These are phyloP conservation scores for Colinus virginianus DNA, from an alignment of 2,113 vertebrate genomes.

Conservation along the genomic window DNA sequence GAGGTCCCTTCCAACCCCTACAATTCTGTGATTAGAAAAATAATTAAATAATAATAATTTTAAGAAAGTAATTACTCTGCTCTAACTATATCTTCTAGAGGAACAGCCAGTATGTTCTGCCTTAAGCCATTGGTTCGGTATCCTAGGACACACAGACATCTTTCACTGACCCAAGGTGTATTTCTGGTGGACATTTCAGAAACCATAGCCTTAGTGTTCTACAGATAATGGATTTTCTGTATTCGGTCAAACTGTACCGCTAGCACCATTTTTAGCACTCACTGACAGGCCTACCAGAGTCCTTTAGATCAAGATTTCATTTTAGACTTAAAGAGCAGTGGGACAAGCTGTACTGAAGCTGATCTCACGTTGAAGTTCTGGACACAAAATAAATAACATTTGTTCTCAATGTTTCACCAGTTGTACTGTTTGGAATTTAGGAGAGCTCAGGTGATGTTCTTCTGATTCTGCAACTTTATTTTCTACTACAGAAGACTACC, in stretches of 20 bases:
- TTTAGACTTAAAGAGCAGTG: background rate
- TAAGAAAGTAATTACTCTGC: constrained; percentile 24
- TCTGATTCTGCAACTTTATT: background rate
- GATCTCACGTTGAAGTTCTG: background rate
- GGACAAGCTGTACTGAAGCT: background rate
- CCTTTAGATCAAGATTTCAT: background rate
- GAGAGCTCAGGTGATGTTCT: background rate
- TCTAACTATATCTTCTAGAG: constrained; percentile 12
- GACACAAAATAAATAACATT: background rate
- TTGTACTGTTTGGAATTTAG: background rate
- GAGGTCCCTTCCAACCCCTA: too few relatives aligned
- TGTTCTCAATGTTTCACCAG: background rate
- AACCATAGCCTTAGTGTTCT: background rate
- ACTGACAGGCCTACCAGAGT: background rate
- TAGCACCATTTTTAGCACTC: background rate
- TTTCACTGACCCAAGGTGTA: constrained; percentile 15
- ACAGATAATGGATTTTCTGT: background rate
- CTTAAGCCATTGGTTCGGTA: background rate
- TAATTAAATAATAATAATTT: too few relatives aligned
- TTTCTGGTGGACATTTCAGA: background rate
- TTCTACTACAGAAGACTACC: background rate
- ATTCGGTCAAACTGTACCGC: constrained; percentile 27
- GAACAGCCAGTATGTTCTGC: constrained; percentile 31
- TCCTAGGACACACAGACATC: background rate
- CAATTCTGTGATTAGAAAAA: too few relatives aligned